phyloP scores from a whole-genome alignment of 2,113 vertebrate genomes.

The Euleptes europaea region DNA sequence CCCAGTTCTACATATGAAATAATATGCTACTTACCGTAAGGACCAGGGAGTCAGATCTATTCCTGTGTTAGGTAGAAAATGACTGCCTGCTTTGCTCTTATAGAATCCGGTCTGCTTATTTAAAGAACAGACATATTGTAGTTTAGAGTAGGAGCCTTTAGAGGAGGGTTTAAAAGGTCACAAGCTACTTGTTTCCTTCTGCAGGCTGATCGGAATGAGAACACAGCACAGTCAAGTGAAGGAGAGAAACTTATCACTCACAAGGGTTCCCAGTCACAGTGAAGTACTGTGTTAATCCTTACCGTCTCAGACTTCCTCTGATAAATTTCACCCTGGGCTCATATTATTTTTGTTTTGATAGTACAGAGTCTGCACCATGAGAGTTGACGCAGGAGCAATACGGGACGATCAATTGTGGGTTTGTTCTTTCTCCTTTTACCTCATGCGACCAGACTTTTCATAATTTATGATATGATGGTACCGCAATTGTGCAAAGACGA shows the following conservation, averaged over 20 bases:
- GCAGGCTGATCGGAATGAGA: conserved; percentile 23
- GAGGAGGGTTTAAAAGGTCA: conserved; percentile 11
- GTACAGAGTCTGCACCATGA: conserved; percentile 58
- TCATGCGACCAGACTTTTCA: conserved; percentile 59
- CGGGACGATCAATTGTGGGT: conserved; percentile 53
- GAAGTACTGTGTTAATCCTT: conserved; percentile 72
- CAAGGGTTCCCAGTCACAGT: conserved; percentile 50
- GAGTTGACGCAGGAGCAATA: conserved; percentile 52
- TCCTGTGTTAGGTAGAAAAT: conserved; percentile 16
- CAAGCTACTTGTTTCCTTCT: conserved; percentile 18
- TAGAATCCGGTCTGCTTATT: background rate
- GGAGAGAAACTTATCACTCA: conserved; percentile 60
- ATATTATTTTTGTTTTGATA: conserved; percentile 79
- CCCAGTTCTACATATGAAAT: background rate
- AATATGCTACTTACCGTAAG: conserved; percentile 6
- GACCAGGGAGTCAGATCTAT: background rate
- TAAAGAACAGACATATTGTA: conserved; percentile 37
- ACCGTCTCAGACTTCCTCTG: conserved; percentile 65
- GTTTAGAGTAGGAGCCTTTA: conserved; percentile 21
- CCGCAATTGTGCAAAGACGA: conserved; percentile 48
- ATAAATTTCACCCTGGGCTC: conserved; percentile 67
- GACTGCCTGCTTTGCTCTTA: conserved; percentile 18
- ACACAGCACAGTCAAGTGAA: conserved; percentile 9
- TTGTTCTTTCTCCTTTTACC: conserved; percentile 61
- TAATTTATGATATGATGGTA: conserved; percentile 17